A percentile compares a stretch with the other conserved stretches of the same genome.
Conservation (phyloP, 2,797 vertebrate genomes). For the Sardinella longiceps region DNA sequence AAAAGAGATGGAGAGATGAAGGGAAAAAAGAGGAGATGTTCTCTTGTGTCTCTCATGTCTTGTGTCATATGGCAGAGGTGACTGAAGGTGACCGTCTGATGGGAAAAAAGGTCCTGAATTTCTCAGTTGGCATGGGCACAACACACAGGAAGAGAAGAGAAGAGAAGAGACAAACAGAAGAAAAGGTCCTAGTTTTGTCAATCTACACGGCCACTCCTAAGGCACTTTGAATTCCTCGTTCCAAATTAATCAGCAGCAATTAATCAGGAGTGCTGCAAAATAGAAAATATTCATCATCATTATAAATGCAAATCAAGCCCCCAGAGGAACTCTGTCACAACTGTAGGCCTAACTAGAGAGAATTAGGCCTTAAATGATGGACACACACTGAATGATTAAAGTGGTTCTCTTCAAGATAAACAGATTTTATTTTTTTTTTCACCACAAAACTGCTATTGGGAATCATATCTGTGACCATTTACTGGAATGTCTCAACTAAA, state of each 20-base stretch:
- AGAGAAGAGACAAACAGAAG: not conserved
- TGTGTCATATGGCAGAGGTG: no score
- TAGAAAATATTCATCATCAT: conserved; percentile 46
- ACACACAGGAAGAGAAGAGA: not conserved
- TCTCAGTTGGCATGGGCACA: no score
- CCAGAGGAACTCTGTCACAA: conserved; percentile 10
- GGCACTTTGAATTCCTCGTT: conserved; percentile 27
- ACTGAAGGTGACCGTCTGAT: no score
- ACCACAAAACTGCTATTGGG: not conserved
- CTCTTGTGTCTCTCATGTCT: no score
- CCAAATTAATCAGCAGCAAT: conserved; percentile 54
- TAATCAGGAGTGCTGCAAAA: conserved; percentile 41
- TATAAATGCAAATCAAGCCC: conserved; percentile 43
- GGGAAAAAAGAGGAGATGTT: no score
- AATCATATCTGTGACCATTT: not conserved
- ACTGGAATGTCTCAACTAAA: no score
- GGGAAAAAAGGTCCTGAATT: not conserved
- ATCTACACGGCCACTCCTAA: not conserved
- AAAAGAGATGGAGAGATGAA: not conserved
- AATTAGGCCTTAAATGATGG: not conserved
- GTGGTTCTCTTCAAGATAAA: not conserved
- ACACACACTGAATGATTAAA: not conserved
- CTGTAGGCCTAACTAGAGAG: conserved; percentile 24
- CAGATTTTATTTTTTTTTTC: not conserved
- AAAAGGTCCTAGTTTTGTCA: not conserved